Evolutionary conservation across 2,797 vertebrate species (phyloP), one percentile per base, ranked within the genome.

Genomic region (Crocidura indochinensis): DNA sequence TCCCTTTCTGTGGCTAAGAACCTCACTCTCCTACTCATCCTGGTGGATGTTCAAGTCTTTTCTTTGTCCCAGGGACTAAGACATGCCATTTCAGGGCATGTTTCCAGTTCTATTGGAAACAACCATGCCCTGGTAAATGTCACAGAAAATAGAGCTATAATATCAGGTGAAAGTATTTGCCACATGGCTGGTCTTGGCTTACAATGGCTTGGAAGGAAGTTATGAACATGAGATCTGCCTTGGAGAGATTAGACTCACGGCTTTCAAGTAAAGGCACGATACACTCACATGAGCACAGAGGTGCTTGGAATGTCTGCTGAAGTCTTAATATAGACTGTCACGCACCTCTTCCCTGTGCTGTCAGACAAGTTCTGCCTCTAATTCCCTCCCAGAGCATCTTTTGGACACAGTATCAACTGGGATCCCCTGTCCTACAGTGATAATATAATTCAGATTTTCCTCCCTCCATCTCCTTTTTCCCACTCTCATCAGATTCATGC

Each of bases 371-470:
- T 56, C 80, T 68, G 15, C 75, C 90, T 86, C 38, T 38, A 62
- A n/a, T 77, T 19, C 77, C 82, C 77, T 84, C 69, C 74, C 56
- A 60, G 0, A 46, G 84, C 65, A 10, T 53, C 5, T 94, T 95
- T 89, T 92, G 90, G 95, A 94, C 93, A 96, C 96, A 79, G 87
- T 88, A 87, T 31, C 7, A 92, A 97, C 93, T 96, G 91, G 68
- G 60, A 94, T 96, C 87, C 92, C 84, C 56, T 78, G 44, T 6
- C 53, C 49, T 92, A 82, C 88, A 93, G 83, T 49, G 80, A 95
- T n/a, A 91, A 94, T 95, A 95, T 95, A 95, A 95, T 95, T 94
- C 95, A 94, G 95, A 91, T 96, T 95, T 86, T 67, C 49, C 80
- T 85, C 78, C 85, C 74, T 71, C 69, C 27, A 31, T 65, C 53